Conservation (phyloP, 2,113 vertebrate genomes). For the Tenrec ecaudatus region DNA sequence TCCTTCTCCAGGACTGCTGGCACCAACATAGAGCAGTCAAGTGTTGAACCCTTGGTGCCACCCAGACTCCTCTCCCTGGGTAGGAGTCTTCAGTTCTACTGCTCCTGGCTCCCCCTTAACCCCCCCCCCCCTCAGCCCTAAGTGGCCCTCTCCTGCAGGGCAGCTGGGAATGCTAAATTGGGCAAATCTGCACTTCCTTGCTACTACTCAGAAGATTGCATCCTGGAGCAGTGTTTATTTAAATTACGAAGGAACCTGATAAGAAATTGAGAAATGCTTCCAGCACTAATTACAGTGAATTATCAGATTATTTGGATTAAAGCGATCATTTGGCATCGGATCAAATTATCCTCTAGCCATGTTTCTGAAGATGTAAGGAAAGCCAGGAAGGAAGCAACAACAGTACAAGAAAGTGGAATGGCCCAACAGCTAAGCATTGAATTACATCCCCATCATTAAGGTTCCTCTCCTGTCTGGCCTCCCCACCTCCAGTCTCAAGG, state of each 20-base stretch:
- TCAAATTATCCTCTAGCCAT: not conserved
- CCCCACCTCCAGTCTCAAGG: not conserved
- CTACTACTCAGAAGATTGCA: not conserved
- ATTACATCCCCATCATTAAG: rapidly evolving
- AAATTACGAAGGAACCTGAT: not conserved
- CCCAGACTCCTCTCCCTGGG: not conserved
- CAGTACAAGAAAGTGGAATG: rapidly evolving
- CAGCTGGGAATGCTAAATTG: not conserved
- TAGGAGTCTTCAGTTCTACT: not conserved
- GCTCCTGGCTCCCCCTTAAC: too few species aligned
- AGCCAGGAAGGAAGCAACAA: not conserved
- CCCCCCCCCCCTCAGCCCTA: not conserved
- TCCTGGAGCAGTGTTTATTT: not conserved
- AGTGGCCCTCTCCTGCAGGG: not conserved
- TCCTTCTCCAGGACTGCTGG: too few species aligned
- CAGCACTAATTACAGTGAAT: not conserved
- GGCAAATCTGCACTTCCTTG: not conserved
- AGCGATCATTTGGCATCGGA: not conserved
- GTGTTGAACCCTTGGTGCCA: not conserved
- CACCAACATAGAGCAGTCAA: not conserved
- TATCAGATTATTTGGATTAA: not conserved
- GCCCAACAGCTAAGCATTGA: not conserved
- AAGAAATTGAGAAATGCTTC: conserved; percentile 46
- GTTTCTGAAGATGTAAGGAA: not conserved
- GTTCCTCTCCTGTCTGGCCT: not conserved